Percentiles rank a stretch among this genome's conserved stretches.
These are phyloP conservation scores for Idris sp. DNA, from an alignment of 1,140 invertebrate genomes.

Conservation along the genomic window DNA sequence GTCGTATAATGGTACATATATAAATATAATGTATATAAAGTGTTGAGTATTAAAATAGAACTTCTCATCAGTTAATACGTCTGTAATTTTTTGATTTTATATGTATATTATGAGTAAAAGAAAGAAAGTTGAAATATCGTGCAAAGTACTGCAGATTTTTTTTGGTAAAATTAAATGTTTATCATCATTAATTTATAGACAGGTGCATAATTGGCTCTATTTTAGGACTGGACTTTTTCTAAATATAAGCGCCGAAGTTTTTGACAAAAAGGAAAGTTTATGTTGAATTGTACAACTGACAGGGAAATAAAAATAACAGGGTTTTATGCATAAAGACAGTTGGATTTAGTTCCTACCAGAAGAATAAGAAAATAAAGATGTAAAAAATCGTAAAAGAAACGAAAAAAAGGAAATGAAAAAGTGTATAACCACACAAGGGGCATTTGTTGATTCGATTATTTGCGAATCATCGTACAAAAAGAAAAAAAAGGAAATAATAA, in stretches of 20 bases:
- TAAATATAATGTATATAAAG: conserved; percentile 26
- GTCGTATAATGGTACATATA: conserved; percentile 5
- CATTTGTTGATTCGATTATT: conserved; percentile 67
- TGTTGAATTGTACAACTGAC: conserved; percentile 35
- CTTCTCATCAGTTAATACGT: not conserved
- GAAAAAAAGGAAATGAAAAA: conserved; percentile 13
- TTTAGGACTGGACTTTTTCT: conserved; percentile 36
- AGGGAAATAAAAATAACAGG: conserved; percentile 42
- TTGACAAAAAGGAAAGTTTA: conserved; percentile 14
- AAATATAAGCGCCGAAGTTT: conserved; percentile 15
- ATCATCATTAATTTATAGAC: conserved; percentile 17
- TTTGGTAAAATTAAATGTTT: conserved; percentile 20
- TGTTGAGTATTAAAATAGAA: conserved; percentile 5
- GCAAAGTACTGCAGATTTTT: not conserved
- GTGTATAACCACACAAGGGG: conserved; percentile 53
- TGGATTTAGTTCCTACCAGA: conserved; percentile 71
- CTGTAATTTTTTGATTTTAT: conserved; percentile 4
- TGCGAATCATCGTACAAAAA: conserved; percentile 62
- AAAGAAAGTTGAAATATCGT: conserved; percentile 1
- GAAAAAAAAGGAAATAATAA: too few species aligned
- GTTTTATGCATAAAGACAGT: conserved; percentile 63
- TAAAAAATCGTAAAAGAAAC: conserved; percentile 5
- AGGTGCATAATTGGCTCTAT: conserved; percentile 29
- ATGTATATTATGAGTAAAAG: conserved; percentile 15
- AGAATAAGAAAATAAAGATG: conserved; percentile 42